phyloP scores from a whole-genome alignment of 2,797 vertebrate species.

The Squalus acanthias region DNA sequence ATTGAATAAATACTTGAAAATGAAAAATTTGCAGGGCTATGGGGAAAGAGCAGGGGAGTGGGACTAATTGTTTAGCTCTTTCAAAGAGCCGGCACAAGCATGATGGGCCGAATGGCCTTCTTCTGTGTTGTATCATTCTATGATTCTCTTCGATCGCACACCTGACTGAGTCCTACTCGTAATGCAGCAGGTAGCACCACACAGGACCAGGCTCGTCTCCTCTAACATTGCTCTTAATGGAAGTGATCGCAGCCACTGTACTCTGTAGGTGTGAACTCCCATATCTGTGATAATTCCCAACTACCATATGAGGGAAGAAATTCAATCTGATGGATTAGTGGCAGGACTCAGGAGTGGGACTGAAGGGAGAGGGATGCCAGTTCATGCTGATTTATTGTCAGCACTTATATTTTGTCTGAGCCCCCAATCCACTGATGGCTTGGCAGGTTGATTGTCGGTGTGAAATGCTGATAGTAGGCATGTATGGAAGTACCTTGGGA shows the following conservation, averaged over 20 bases:
- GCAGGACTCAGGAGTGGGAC: background rate
- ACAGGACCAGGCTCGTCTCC: background rate
- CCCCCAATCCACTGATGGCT: background rate
- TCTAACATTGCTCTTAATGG: background rate
- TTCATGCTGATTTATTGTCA: background rate
- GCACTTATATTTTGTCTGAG: background rate
- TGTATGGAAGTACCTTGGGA: background rate
- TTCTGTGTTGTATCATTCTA: background rate
- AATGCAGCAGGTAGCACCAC: background rate
- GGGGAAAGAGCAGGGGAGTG: background rate
- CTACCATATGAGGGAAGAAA: too few relatives aligned
- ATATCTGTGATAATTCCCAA: background rate
- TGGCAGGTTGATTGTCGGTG: background rate
- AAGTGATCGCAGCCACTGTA: background rate
- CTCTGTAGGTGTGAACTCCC: background rate
- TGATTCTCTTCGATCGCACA: background rate
- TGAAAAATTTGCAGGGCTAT: too few relatives aligned
- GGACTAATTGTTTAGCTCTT: background rate
- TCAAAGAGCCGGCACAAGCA: background rate
- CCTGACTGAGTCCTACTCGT: background rate
- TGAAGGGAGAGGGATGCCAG: background rate
- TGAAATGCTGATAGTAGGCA: background rate
- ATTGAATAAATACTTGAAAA: background rate
- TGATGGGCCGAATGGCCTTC: background rate
- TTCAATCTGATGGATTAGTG: background rate